Evolutionary conservation across 35 echinoderm and acorn worm species (phyloP), one percentile per base, ranked within the genome.

Genomic region (Stichopus chloronotus): DNA sequence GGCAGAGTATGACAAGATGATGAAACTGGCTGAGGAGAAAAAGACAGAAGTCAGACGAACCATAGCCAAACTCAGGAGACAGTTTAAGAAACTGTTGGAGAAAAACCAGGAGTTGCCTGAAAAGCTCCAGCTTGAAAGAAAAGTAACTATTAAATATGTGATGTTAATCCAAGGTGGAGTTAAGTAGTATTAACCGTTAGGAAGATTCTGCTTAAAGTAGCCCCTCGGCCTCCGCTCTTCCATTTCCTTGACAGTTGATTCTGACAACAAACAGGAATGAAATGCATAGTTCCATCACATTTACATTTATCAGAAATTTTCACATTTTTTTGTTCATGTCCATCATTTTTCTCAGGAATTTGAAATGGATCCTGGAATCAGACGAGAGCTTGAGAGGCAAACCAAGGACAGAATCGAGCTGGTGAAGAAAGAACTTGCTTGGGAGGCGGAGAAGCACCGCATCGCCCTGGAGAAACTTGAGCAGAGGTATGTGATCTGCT

Each of bases 341-440:
- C 22, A 74, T 19, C 22, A 13, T 57, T 72, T 72, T 5, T 55
- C 87, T 13, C 83, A 98, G 97, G 97, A 98, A 76, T 98, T 98
- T 98, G 97, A 98, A 81, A 98, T 98, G 97, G 97, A 98, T 94
- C 97, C 97, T 57, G 97, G 95, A 0, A 98, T 98, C 76, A 79
- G 95, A 25, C 84, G 86, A 59, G 97, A 96, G 57, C 59, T 98
- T 63, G 95, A 98, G 81, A 95, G 92, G 55, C 94, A 98, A 85
- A 98, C 94, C 9, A 86, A 81, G 13, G 93, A 98, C 55, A 98
- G 94, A 90, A 98, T 98, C 7, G 95, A 98, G 8, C 69, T 98
- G 63, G 96, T 98, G 55, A 63, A 84, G 23, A 98, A 92, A 77
- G 96, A 98, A 68, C 79, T 98, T n/a, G 94, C 97, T 24, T 98